A percentile compares a stretch with the other conserved stretches of the same genome.
Evolutionary conservation across 2,797 vertebrate genomes (phyloP).

Genomic region (Choloepus didactylus): DNA sequence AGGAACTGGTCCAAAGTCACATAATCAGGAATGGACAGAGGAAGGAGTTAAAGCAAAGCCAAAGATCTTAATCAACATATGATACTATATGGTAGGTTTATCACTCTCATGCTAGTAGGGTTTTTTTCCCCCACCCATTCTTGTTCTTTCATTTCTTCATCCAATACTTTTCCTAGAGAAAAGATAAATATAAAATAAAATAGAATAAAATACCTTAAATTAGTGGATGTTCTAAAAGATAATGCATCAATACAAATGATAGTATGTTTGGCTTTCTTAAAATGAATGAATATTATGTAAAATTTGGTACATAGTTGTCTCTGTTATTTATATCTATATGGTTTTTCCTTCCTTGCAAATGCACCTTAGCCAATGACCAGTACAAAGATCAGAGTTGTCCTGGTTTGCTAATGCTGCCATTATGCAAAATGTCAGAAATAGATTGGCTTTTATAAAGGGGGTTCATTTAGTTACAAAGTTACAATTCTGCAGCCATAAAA

Average conservation of each 20-base stretch:
- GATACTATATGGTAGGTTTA: background rate
- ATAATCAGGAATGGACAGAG: background rate
- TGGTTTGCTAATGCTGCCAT: too few relatives aligned
- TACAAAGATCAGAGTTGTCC: background rate
- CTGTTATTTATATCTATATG: background rate
- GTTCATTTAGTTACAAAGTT: too few relatives aligned
- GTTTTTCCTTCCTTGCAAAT: background rate
- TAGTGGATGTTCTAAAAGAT: background rate
- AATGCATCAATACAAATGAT: background rate
- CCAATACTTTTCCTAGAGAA: background rate
- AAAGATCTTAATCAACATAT: background rate
- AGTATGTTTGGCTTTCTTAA: background rate
- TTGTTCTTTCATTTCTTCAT: background rate
- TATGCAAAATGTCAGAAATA: too few relatives aligned
- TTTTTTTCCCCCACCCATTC: background rate
- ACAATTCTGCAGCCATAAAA: too few relatives aligned
- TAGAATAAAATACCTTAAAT: background rate
- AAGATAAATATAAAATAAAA: conserved; percentile 22
- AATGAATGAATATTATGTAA: background rate
- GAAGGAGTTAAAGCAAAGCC: background rate
- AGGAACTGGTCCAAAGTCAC: background rate
- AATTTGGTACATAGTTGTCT: background rate
- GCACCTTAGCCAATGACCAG: background rate
- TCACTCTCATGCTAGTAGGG: background rate
- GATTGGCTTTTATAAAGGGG: too few relatives aligned